These are phyloP conservation scores for Tenebrio molitor DNA, from an alignment of 1,140 invertebrate genomes.

Conservation along the genomic window DNA sequence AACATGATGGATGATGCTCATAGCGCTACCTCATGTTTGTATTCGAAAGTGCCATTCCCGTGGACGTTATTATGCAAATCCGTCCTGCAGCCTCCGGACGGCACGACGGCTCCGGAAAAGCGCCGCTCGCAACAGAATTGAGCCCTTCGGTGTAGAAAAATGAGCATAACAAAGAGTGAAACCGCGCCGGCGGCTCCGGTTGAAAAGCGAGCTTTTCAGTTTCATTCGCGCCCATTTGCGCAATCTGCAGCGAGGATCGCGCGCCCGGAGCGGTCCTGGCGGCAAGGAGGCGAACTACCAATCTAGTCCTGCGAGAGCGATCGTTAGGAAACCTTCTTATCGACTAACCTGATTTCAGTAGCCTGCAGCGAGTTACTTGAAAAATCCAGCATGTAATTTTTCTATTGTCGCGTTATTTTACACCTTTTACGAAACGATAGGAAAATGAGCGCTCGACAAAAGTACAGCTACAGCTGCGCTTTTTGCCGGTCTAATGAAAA, in stretches of 20 bases:
- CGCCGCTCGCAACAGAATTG: background rate
- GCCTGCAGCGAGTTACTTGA: slow-evolving; percentile 49
- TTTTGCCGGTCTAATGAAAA: slow-evolving; percentile 4
- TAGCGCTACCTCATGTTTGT: slow-evolving; percentile 32
- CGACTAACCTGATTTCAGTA: slow-evolving; percentile 59
- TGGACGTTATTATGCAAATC: slow-evolving; percentile 42
- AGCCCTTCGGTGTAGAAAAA: too few species aligned
- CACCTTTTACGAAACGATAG: slow-evolving; percentile 54
- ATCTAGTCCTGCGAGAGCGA: slow-evolving; percentile 53
- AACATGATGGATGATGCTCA: slow-evolving; percentile 26
- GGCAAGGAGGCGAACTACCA: slow-evolving; percentile 56
- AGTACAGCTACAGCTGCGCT: background rate
- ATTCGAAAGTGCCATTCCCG: slow-evolving; percentile 40
- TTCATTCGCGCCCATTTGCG: slow-evolving; percentile 36
- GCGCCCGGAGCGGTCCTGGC: slow-evolving; percentile 48
- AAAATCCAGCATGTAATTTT: slow-evolving; percentile 54
- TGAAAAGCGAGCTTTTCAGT: slow-evolving; percentile 27
- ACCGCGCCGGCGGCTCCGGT: too few species aligned
- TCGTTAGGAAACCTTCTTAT: slow-evolving; percentile 59
- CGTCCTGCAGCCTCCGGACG: slow-evolving; percentile 16
- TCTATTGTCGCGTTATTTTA: slow-evolving; percentile 54
- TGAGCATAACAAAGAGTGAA: background rate
- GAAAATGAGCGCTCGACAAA: slow-evolving; percentile 43
- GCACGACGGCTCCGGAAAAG: slow-evolving; percentile 22
- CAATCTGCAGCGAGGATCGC: slow-evolving; percentile 30